Evolutionary conservation across 1,140 invertebrate species (phyloP).

Genomic region (Temnothorax nylanderi): DNA sequence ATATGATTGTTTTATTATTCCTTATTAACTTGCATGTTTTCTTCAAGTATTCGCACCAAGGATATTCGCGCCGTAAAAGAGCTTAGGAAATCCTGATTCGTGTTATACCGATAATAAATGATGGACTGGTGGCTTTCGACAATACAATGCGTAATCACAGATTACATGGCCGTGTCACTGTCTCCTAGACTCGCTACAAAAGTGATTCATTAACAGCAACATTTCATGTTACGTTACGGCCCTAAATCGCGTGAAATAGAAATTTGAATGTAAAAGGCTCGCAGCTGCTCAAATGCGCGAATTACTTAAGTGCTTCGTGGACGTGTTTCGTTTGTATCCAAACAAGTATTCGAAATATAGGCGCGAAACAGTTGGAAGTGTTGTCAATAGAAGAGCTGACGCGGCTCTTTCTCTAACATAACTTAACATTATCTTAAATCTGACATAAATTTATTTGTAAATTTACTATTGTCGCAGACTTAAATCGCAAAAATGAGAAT

Average conservation of each 20-base stretch:
- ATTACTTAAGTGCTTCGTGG: conserved; percentile 31
- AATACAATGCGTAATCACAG: conserved; percentile 68
- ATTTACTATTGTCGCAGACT: conserved; percentile 14
- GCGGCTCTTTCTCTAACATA: background rate
- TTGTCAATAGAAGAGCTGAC: conserved; percentile 10
- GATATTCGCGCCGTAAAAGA: background rate
- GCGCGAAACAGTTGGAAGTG: background rate
- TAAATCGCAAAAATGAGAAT: conserved; percentile 25
- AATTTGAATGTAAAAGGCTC: conserved; percentile 32
- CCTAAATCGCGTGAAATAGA: conserved; percentile 43
- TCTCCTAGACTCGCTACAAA: conserved; percentile 66
- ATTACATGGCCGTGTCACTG: conserved; percentile 62
- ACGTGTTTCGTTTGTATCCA: conserved; percentile 16
- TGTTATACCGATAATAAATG: conserved; percentile 12
- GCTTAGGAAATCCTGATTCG: conserved; percentile 47
- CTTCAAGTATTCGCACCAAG: background rate
- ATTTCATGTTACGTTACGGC: conserved; percentile 27
- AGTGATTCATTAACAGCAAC: conserved; percentile 47
- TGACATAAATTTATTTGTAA: conserved; percentile 7
- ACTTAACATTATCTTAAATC: conserved; percentile 15
- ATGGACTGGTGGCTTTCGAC: conserved; percentile 46
- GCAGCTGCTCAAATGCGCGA: background rate
- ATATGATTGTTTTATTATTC: background rate
- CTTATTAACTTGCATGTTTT: background rate
- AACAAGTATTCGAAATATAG: conserved; percentile 13